Evolutionary conservation across 1,140 invertebrate genomes (phyloP).

Genomic region (Drosophila bocqueti): DNA sequence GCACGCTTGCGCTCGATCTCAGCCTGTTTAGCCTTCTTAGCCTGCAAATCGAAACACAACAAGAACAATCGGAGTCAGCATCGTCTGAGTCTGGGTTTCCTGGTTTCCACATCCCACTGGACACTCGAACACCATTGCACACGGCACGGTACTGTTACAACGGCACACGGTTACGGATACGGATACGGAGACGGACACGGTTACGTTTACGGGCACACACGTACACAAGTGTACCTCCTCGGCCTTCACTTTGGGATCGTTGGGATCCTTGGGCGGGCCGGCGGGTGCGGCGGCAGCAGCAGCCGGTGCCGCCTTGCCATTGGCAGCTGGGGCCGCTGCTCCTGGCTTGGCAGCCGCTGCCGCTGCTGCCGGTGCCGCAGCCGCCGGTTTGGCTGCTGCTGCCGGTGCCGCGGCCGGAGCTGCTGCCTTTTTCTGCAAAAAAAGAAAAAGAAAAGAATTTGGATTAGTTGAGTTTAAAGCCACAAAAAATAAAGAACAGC

Average conservation of each 20-base stretch:
- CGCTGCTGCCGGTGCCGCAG: constrained; percentile 53
- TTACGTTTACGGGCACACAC: constrained; percentile 61
- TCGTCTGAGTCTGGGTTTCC: not conserved
- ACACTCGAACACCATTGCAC: constrained; percentile 9
- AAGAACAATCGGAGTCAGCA: constrained; percentile 20
- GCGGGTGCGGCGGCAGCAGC: constrained; percentile 69
- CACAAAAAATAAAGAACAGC: not conserved
- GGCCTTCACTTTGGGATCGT: constrained; percentile 81
- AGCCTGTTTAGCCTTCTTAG: constrained; percentile 97
- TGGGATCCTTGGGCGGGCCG: constrained; percentile 78
- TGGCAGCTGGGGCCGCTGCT: constrained; percentile 48
- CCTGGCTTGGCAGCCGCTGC: constrained; percentile 52
- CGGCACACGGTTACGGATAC: constrained; percentile 4
- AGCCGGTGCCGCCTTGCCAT: constrained; percentile 58
- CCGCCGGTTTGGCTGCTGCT: constrained; percentile 43
- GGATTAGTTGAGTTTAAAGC: not conserved
- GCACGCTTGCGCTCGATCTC: constrained; percentile 97
- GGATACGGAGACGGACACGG: constrained; percentile 19
- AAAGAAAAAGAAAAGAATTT: constrained; percentile 1
- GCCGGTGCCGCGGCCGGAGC: constrained; percentile 47
- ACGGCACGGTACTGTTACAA: constrained; percentile 21
- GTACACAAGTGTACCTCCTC: constrained; percentile 84
- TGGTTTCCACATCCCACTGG: constrained; percentile 1
- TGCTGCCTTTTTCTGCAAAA: constrained; percentile 66
- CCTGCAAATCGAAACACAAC: constrained; percentile 85